phyloP scores from a whole-genome alignment of 1,140 invertebrate genomes.

The Laupala kohalensis region DNA sequence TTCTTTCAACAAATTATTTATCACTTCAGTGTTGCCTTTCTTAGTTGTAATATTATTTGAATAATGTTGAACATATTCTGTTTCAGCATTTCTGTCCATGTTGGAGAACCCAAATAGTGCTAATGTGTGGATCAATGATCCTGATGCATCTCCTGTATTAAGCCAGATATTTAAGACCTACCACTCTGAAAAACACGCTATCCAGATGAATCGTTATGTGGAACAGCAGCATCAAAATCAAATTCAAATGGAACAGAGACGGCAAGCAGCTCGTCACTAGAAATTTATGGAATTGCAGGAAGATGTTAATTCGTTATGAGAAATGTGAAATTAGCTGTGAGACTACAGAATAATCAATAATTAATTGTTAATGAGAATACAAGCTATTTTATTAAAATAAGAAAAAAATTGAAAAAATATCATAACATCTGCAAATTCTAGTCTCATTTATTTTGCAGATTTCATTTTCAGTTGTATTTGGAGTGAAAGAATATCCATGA shows the following conservation, averaged over 20 bases:
- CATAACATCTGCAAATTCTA: too few relatives aligned
- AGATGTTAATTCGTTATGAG: neutral
- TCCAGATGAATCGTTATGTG: conserved; percentile 9
- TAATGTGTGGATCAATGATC: conserved; percentile 46
- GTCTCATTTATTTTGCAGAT: too few relatives aligned
- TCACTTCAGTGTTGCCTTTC: too few relatives aligned
- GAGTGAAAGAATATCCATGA: too few relatives aligned
- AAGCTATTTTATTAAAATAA: neutral
- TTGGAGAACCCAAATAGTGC: conserved; percentile 42
- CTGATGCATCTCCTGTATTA: conserved; percentile 44
- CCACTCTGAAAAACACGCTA: conserved; percentile 44
- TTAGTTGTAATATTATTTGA: neutral
- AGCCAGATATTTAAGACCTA: conserved; percentile 50
- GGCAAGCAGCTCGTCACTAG: neutral
- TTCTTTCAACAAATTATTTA: too few relatives aligned
- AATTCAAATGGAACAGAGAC: neutral
- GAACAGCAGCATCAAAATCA: conserved; percentile 8
- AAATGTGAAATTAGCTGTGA: neutral
- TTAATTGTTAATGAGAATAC: neutral
- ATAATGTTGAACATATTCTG: neutral
- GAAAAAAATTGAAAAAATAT: neutral
- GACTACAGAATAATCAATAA: neutral
- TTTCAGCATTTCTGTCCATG: conserved; percentile 46
- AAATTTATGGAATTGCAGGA: neutral
- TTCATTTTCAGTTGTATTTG: too few relatives aligned